Conservation (phyloP, 2,888 invertebrate species). For the Drosophila glabriapex region DNA sequence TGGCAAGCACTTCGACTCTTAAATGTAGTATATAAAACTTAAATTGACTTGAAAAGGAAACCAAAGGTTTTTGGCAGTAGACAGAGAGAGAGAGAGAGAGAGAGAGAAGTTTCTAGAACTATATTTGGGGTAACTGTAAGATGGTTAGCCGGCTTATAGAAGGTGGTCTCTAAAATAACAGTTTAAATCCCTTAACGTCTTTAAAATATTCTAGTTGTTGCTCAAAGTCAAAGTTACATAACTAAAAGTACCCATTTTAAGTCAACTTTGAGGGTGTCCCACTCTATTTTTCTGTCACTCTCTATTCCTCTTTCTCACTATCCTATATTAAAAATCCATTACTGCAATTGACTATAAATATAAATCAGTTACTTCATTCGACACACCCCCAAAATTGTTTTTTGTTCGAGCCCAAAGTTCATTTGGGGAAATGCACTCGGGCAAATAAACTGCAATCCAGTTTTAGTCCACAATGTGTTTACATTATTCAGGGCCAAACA, state of each 20-base stretch:
- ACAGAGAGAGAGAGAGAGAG: too few species aligned
- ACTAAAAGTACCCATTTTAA: background rate
- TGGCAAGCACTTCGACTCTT: background rate
- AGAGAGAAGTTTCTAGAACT: background rate
- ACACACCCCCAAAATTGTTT: constrained; percentile 6
- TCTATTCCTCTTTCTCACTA: background rate
- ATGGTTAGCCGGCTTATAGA: background rate
- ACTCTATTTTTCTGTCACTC: background rate
- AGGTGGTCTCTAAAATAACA: background rate
- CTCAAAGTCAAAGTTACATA: background rate
- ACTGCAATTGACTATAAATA: background rate
- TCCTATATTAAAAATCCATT: constrained; percentile 6
- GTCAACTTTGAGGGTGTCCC: background rate
- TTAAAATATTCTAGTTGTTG: background rate
- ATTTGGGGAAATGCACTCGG: constrained; percentile 11
- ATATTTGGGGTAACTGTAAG: background rate
- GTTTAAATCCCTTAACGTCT: too few species aligned
- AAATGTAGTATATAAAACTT: background rate
- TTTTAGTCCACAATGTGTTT: constrained; percentile 18
- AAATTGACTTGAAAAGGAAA: background rate
- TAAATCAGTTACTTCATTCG: background rate
- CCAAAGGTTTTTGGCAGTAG: background rate
- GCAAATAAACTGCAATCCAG: constrained; percentile 20
- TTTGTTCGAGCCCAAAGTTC: constrained; percentile 11
- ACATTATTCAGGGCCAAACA: constrained; percentile 45